Evolutionary conservation across 2,113 vertebrate species (phyloP).

Genomic region (Leptodactylus fuscus): DNA sequence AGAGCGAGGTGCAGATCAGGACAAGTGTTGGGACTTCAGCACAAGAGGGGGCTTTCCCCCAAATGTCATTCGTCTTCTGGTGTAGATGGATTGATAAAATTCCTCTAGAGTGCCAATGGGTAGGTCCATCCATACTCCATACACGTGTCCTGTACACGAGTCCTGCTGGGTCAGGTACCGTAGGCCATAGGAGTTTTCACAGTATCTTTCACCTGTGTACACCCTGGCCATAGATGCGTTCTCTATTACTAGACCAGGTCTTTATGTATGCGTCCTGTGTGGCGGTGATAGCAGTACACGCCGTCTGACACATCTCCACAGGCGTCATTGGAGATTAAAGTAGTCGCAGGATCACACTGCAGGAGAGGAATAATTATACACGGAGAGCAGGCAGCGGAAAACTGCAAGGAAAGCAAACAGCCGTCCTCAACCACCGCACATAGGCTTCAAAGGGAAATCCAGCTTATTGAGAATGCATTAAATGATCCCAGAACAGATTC

Average conservation of each 20-base stretch:
- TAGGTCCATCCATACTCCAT: too few relatives aligned
- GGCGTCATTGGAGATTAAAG: constrained; percentile 40
- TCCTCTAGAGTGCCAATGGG: too few relatives aligned
- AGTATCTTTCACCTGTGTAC: too few relatives aligned
- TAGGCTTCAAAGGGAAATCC: constrained; percentile 35
- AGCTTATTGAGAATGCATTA: background rate
- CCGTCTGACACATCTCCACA: constrained; percentile 8
- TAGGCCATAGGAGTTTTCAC: too few relatives aligned
- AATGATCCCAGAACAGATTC: constrained; percentile 10
- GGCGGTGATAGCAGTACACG: background rate
- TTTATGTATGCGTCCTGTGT: background rate
- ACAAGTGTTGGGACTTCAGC: too few relatives aligned
- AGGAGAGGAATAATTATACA: constrained; percentile 40
- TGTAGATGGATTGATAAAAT: too few relatives aligned
- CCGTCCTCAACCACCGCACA: background rate
- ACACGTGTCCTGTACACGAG: too few relatives aligned
- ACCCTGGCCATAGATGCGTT: too few relatives aligned
- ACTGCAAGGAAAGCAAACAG: constrained; percentile 27
- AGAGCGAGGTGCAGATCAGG: too few relatives aligned
- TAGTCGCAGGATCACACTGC: constrained; percentile 14
- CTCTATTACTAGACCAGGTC: background rate
- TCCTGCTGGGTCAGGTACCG: too few relatives aligned
- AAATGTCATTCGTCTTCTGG: too few relatives aligned
- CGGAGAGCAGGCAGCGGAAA: constrained; percentile 1
- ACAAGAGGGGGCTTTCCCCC: too few relatives aligned